Evolutionary conservation across 2,797 vertebrate genomes (phyloP).

Genomic region (Falco naumanni): DNA sequence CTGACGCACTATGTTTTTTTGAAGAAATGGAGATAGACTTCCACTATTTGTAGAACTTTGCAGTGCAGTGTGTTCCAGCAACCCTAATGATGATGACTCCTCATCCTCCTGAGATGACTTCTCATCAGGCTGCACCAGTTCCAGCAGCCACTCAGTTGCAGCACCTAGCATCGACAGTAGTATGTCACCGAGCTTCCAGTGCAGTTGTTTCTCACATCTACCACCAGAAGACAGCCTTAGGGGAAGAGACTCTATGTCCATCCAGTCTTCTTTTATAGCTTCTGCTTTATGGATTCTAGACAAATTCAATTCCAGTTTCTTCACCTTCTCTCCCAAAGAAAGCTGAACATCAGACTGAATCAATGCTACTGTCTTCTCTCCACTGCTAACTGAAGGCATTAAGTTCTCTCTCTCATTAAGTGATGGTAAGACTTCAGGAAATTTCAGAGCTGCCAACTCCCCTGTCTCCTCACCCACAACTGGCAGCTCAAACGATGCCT

Average conservation of each 20-base stretch:
- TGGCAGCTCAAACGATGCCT: background rate
- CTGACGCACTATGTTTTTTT: background rate
- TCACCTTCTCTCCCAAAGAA: background rate
- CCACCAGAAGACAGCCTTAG: background rate
- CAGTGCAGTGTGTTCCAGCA: background rate
- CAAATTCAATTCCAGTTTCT: background rate
- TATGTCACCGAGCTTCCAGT: background rate
- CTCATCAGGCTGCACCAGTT: background rate
- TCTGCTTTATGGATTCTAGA: background rate
- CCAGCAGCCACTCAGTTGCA: background rate
- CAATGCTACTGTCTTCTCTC: slow-evolving; percentile 19
- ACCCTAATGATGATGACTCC: background rate
- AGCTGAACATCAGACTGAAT: background rate
- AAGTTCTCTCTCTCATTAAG: background rate
- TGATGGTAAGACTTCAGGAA: background rate
- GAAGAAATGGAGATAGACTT: background rate
- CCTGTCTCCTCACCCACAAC: background rate
- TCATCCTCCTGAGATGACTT: background rate
- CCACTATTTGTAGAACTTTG: background rate
- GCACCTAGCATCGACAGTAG: background rate
- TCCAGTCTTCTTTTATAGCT: background rate
- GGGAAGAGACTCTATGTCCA: slow-evolving; percentile 26
- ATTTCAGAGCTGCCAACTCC: background rate
- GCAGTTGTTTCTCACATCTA: slow-evolving; percentile 23
- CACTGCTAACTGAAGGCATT: background rate